Percentiles rank a stretch among this genome's conserved stretches.
These are phyloP conservation scores for Stegodyphus dumicola DNA, from an alignment of 1,140 invertebrate species.

Conservation along the genomic window DNA sequence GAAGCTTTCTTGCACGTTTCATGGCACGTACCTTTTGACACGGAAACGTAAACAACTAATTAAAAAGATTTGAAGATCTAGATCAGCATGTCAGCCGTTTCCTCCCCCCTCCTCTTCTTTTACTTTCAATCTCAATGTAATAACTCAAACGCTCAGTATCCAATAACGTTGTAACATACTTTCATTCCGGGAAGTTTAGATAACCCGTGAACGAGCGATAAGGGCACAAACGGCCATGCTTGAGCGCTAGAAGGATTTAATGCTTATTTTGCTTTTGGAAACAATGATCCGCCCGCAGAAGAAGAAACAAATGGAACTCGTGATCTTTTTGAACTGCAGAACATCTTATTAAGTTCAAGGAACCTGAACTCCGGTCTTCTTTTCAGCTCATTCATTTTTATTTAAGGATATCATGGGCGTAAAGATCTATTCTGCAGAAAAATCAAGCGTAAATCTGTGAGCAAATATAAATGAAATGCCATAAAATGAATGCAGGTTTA, in stretches of 20 bases:
- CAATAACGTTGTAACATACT: slow-evolving; percentile 11
- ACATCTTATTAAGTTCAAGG: too few relatives aligned
- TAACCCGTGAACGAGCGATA: background rate
- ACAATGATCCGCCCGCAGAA: too few relatives aligned
- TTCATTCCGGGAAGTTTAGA: background rate
- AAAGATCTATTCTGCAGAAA: too few relatives aligned
- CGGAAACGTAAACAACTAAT: slow-evolving; percentile 33
- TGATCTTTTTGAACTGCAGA: too few relatives aligned
- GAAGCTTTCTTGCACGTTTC: slow-evolving; percentile 21
- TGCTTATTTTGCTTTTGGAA: background rate
- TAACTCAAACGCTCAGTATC: slow-evolving; percentile 2
- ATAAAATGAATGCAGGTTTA: too few relatives aligned
- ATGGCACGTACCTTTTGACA: slow-evolving; percentile 34
- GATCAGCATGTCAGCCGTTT: slow-evolving; percentile 22
- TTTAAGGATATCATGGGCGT: too few relatives aligned
- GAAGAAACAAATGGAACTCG: too few relatives aligned
- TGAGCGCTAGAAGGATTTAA: background rate
- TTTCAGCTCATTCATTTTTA: too few relatives aligned
- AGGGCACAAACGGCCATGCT: slow-evolving; percentile 1
- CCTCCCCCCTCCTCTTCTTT: slow-evolving; percentile 6
- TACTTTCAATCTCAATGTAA: slow-evolving; percentile 27
- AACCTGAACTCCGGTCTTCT: too few relatives aligned
- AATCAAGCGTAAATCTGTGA: too few relatives aligned
- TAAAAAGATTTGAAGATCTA: slow-evolving; percentile 34
- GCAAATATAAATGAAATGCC: too few relatives aligned